phyloP scores from a whole-genome alignment of 37 sponge, comb jelly and placozoan genomes.

The Halisarca cf. caerulea region DNA sequence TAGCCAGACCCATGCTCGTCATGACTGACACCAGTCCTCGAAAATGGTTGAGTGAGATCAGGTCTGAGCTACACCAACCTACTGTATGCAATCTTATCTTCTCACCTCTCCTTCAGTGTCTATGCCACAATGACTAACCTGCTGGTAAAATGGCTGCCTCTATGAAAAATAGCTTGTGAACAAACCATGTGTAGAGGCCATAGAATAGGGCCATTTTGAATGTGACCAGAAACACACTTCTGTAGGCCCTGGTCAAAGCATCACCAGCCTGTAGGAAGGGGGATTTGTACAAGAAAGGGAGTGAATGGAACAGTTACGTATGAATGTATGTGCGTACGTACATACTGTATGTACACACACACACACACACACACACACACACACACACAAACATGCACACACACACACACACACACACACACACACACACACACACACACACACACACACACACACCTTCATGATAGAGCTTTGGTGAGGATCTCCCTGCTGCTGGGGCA shows the following conservation, averaged over 20 bases:
- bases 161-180: conserved; percentile 81
- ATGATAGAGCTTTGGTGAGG: background rate
- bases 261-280: background rate
- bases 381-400: no score
- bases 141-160: conserved; percentile 87
- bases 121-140: conserved; percentile 39
- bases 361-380: no score
- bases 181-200: conserved; percentile 92
- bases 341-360: no score
- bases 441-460: background rate
- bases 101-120: background rate
- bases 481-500: conserved; percentile 34
- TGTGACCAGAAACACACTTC: conserved; percentile 89
- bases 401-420: no score
- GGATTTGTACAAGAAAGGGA: no score
- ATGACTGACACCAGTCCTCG: no score
- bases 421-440: no score
- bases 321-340: no score
- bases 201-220: conserved; percentile 85
- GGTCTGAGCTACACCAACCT: background rate
- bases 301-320: background rate
- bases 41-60: no score
- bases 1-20: no score
- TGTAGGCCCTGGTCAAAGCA: conserved; percentile 23
- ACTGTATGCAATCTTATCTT: background rate